Conservation (phyloP, 2,888 invertebrate genomes). For the Sarcophaga subvicina region DNA sequence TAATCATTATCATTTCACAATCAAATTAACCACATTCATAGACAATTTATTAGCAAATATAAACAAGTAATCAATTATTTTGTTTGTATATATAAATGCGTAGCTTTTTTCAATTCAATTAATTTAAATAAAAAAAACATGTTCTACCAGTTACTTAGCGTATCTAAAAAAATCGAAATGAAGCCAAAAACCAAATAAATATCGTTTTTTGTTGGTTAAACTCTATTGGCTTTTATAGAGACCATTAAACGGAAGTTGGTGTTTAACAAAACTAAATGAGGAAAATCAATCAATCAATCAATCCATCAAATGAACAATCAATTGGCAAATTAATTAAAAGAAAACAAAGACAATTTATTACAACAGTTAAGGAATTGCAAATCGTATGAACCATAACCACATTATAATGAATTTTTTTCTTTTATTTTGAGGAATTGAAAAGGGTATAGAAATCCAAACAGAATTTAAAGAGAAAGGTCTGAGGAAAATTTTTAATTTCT, state of each 20-base stretch:
- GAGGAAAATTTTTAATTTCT: no score
- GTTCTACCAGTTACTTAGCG: slow-evolving; percentile 23
- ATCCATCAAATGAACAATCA: neutral
- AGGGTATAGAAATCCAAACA: no score
- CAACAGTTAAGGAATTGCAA: neutral
- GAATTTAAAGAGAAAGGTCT: no score
- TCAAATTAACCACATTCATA: neutral
- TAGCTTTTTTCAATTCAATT: neutral
- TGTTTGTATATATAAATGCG: slow-evolving; percentile 8
- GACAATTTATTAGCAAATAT: slow-evolving; percentile 23
- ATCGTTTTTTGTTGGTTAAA: neutral
- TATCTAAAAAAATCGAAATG: neutral
- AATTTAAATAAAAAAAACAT: slow-evolving; percentile 32
- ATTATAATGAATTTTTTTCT: no score
- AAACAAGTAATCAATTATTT: slow-evolving; percentile 17
- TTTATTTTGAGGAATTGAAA: no score
- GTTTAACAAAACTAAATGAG: slow-evolving; percentile 32
- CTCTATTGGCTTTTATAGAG: neutral
- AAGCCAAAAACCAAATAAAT: slow-evolving; percentile 8
- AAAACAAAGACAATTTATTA: slow-evolving; percentile 9
- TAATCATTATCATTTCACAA: slow-evolving; percentile 4
- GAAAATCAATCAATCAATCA: slow-evolving; percentile 50
- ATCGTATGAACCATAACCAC: no score
- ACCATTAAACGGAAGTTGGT: slow-evolving; percentile 54
- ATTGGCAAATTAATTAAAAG: slow-evolving; percentile 19